Percentiles rank a stretch among this genome's conserved stretches.
Conservation (phyloP, 2,113 vertebrate species). For the Isichthys henryi region DNA sequence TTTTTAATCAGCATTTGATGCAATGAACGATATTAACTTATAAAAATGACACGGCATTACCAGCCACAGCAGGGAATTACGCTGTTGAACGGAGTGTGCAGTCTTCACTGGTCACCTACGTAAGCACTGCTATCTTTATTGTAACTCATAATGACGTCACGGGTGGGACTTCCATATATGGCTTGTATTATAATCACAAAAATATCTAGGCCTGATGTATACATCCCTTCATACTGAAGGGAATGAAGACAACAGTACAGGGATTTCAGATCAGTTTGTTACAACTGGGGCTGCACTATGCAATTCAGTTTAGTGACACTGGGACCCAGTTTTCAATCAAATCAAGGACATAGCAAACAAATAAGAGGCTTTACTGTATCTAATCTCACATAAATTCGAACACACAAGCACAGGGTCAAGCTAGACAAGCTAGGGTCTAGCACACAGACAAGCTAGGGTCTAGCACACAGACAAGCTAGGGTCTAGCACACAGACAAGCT, state of each 20-base stretch:
- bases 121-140: not conserved
- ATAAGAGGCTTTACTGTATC: conserved; percentile 66
- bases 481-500: conserved; percentile 22
- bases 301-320: conserved; percentile 35
- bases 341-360: conserved; percentile 60
- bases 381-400: conserved; percentile 51
- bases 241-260: not conserved
- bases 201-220: not conserved
- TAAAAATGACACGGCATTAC: not conserved
- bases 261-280: not conserved
- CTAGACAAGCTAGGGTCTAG: too few species aligned
- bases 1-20: not conserved
- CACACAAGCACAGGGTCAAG: conserved; percentile 22
- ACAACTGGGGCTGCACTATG: conserved; percentile 10
- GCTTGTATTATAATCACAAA: not conserved
- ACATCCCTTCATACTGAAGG: not conserved
- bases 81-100: not conserved
- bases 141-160: not conserved
- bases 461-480: too few species aligned
- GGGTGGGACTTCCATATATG: not conserved
- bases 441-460: conserved; percentile 24
- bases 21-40: not conserved
- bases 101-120: not conserved
- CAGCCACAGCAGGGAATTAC: not conserved
- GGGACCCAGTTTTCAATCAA: conserved; percentile 57